These are phyloP conservation scores for Chaetura pelagica DNA, from an alignment of 2,113 vertebrate genomes.

Conservation along the genomic window DNA sequence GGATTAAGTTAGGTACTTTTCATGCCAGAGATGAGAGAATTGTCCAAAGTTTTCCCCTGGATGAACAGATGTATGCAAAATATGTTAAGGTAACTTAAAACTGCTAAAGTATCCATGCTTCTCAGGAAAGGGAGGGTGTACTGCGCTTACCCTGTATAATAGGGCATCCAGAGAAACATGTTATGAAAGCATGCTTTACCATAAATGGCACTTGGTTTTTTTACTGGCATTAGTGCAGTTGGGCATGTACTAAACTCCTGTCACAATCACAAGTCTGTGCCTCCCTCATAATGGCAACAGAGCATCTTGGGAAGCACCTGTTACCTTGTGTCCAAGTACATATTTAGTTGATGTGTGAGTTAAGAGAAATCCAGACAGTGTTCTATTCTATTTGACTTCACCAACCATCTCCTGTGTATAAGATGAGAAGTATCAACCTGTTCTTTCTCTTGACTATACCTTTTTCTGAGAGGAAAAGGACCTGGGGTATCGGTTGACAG, in stretches of 20 bases:
- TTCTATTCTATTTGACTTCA: neutral
- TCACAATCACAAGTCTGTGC: neutral
- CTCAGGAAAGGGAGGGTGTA: neutral
- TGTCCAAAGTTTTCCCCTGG: constrained; percentile 98
- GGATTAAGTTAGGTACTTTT: constrained; percentile 97
- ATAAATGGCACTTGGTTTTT: neutral
- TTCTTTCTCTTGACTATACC: neutral
- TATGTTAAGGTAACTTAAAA: constrained; percentile 91
- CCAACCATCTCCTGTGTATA: neutral
- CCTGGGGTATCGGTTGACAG: too few relatives aligned
- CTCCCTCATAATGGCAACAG: neutral
- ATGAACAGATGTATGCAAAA: constrained; percentile 99
- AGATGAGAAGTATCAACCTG: neutral
- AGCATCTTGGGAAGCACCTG: neutral
- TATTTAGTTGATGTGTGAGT: neutral
- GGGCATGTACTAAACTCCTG: neutral
- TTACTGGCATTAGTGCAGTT: neutral
- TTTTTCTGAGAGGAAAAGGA: too few relatives aligned
- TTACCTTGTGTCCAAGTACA: neutral
- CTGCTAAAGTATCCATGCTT: neutral
- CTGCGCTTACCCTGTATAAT: neutral
- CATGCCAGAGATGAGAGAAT: constrained; percentile 96
- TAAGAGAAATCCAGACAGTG: neutral
- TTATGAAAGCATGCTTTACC: neutral
- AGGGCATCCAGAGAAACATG: neutral